A percentile compares a stretch with the other conserved stretches of the same genome.
Conservation (phyloP, 2,113 vertebrate species). For the Epinephelus fuscoguttatus region DNA sequence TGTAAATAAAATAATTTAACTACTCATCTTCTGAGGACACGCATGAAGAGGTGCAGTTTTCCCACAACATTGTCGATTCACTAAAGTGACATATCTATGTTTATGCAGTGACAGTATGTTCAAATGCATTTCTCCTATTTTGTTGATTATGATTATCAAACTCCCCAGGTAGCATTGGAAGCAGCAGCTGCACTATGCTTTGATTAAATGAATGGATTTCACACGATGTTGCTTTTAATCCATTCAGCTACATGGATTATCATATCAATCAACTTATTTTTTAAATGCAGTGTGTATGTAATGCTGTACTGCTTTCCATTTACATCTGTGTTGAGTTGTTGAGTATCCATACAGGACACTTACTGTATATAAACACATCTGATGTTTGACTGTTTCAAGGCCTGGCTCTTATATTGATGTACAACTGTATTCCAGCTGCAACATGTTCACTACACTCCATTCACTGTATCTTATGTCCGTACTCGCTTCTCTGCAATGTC, state of each 20-base stretch:
- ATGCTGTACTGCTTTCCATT: neutral
- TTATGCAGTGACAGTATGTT: neutral
- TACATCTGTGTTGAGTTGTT: neutral
- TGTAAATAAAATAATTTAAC: too few relatives aligned
- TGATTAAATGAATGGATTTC: conserved; percentile 59
- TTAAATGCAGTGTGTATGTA: neutral
- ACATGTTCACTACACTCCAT: neutral
- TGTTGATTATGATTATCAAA: neutral
- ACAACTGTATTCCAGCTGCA: neutral
- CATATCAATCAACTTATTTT: conserved; percentile 37
- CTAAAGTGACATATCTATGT: neutral
- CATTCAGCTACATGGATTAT: conserved; percentile 39
- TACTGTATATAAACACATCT: neutral
- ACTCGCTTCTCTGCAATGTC: neutral
- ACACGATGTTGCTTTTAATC: conserved; percentile 48
- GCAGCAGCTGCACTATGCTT: conserved; percentile 20
- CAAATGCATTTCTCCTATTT: neutral
- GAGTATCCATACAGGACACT: neutral
- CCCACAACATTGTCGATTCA: neutral
- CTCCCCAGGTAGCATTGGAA: neutral
- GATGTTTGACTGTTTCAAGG: neutral
- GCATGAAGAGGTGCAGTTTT: neutral
- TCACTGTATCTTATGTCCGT: neutral
- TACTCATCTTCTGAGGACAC: neutral
- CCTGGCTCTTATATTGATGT: neutral